Evolutionary conservation across 1,140 invertebrate genomes (phyloP).

Genomic region (Trichonephila clavipes): DNA sequence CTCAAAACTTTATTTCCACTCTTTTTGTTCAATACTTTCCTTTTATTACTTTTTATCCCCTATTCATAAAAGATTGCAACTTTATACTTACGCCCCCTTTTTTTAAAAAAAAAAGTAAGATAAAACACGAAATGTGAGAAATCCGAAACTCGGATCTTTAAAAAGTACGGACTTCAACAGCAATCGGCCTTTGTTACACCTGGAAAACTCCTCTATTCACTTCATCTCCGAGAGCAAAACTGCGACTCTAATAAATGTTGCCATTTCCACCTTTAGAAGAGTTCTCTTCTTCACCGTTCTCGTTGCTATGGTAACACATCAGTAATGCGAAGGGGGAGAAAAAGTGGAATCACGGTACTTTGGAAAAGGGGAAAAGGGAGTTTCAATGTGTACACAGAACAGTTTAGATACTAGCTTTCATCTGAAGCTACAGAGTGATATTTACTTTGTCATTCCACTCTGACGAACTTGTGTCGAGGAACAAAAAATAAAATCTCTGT

Average conservation of each 20-base stretch:
- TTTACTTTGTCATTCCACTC: slow-evolving; percentile 51
- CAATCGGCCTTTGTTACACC: slow-evolving; percentile 45
- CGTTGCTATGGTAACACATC: slow-evolving; percentile 48
- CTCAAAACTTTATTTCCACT: background rate
- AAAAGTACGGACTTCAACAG: background rate
- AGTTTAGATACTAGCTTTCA: slow-evolving; percentile 69
- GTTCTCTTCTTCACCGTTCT: background rate
- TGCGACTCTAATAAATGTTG: slow-evolving; percentile 60
- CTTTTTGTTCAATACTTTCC: background rate
- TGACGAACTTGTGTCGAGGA: background rate
- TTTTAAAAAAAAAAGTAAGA: background rate
- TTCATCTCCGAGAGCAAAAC: background rate
- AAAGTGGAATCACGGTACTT: slow-evolving; percentile 2
- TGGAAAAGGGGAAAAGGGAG: background rate
- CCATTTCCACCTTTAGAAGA: slow-evolving; percentile 48
- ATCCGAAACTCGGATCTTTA: slow-evolving; percentile 6
- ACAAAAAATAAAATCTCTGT: background rate
- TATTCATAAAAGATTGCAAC: background rate
- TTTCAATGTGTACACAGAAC: slow-evolving; percentile 29
- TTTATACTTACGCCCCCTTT: background rate
- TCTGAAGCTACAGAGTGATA: slow-evolving; percentile 41
- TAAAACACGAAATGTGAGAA: background rate
- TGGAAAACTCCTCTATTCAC: background rate
- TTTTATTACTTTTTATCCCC: background rate
- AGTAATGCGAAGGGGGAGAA: slow-evolving; percentile 19